Evolutionary conservation across 2,888 invertebrate genomes (phyloP).

Genomic region (Agrilus cyanescens): DNA sequence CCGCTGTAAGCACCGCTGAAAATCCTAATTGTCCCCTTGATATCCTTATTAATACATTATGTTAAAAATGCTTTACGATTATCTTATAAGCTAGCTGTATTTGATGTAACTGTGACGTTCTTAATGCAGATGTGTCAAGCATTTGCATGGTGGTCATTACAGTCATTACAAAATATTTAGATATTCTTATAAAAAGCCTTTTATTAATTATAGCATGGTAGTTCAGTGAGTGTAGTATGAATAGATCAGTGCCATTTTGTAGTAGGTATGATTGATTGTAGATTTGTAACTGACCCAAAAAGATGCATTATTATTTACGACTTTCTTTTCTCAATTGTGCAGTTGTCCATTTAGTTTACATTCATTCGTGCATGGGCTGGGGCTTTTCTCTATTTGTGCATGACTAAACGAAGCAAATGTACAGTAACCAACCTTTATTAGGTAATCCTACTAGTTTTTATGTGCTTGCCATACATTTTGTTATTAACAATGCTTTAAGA

Average conservation of each 20-base stretch:
- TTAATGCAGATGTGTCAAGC: constrained; percentile 18
- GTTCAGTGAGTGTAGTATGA: constrained; percentile 32
- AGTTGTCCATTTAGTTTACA: not conserved
- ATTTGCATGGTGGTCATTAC: constrained; percentile 21
- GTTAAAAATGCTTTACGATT: constrained; percentile 3
- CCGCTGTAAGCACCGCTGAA: constrained; percentile 20
- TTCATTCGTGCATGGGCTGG: constrained; percentile 25
- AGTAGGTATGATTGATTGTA: constrained; percentile 33
- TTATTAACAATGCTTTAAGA: too few species aligned
- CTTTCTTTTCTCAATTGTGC: constrained; percentile 1
- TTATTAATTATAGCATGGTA: constrained; percentile 33
- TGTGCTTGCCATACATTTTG: too few species aligned
- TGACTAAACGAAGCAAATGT: too few species aligned
- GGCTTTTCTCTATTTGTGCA: constrained; percentile 17
- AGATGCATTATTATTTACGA: constrained; percentile 21
- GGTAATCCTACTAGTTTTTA: too few species aligned
- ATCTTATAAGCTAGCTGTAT: constrained; percentile 15
- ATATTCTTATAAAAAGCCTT: constrained; percentile 23
- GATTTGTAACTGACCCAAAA: constrained; percentile 38
- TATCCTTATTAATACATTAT: constrained; percentile 13
- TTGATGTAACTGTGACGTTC: constrained; percentile 17
- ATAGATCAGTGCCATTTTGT: constrained; percentile 34
- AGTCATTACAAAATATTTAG: too few species aligned
- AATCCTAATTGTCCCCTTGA: constrained; percentile 12
- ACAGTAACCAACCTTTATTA: too few species aligned